These are phyloP conservation scores for Gnatocerus cornutus DNA, from an alignment of 2,888 invertebrate genomes.

Conservation along the genomic window DNA sequence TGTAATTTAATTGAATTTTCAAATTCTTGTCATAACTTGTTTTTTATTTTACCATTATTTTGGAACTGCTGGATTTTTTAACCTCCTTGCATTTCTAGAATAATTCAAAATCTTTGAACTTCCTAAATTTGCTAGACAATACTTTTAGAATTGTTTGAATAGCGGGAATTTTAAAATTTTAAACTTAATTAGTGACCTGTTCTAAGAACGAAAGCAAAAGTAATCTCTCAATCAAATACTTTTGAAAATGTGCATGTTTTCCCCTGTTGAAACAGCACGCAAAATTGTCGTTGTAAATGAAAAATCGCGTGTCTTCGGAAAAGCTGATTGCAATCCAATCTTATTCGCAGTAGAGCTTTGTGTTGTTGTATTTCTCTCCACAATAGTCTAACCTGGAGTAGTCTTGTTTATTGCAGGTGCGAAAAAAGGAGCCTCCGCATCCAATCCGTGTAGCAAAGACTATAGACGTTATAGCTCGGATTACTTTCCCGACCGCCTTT, in stretches of 20 bases:
- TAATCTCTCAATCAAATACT: no score
- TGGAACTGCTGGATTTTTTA: no score
- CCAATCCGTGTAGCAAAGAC: constrained; percentile 95
- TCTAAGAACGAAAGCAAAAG: no score
- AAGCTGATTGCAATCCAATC: constrained; percentile 26
- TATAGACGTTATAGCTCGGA: constrained; percentile 94
- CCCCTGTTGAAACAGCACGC: background rate
- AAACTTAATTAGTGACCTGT: no score
- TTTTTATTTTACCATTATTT: no score
- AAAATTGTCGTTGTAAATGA: background rate
- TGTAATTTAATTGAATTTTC: no score
- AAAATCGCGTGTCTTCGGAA: background rate
- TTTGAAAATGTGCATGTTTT: background rate
- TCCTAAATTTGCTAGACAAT: no score
- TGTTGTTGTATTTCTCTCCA: constrained; percentile 45
- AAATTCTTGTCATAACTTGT: no score
- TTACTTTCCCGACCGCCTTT: constrained; percentile 94
- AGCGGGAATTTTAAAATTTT: no score
- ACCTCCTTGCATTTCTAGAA: no score
- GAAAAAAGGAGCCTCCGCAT: constrained; percentile 93
- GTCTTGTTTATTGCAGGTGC: constrained; percentile 89
- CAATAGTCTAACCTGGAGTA: constrained; percentile 70
- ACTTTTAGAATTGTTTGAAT: no score
- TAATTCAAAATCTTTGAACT: no score
- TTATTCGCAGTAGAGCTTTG: constrained; percentile 44